These are phyloP conservation scores for Caenorhabditis zanzibari DNA, from an alignment of 2,888 invertebrate species.

Conservation along the genomic window DNA sequence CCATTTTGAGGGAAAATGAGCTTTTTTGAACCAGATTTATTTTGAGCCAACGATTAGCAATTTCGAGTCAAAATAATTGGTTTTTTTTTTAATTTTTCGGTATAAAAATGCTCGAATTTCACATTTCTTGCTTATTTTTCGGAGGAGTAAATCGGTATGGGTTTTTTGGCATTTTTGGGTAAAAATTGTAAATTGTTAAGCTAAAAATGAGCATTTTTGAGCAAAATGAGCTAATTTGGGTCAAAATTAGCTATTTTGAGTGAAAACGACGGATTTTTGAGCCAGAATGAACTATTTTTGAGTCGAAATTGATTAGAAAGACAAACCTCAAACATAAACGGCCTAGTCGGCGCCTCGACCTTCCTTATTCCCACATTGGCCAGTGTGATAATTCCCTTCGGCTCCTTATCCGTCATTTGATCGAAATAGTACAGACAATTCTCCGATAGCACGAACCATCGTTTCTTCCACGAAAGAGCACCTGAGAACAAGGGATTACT, in stretches of 20 bases:
- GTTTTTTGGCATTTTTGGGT: background rate
- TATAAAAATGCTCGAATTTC: no score
- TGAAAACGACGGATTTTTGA: no score
- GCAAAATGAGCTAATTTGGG: background rate
- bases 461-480: slow-evolving; percentile 75
- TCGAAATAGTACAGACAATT: slow-evolving; percentile 76
- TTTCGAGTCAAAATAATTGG: no score
- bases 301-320: background rate
- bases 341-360: slow-evolving; percentile 69
- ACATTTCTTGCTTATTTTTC: no score
- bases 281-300: background rate
- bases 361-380: slow-evolving; percentile 74
- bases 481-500: slow-evolving; percentile 72
- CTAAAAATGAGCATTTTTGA: background rate
- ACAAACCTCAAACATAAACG: slow-evolving; percentile 73
- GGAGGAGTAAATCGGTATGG: no score
- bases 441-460: slow-evolving; percentile 76
- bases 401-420: slow-evolving; percentile 70
- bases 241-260: no score
- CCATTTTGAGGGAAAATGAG: no score
- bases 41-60: no score
- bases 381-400: slow-evolving; percentile 75
- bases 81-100: no score
- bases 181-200: background rate
- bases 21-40: no score